A percentile compares a stretch with the other conserved stretches of the same genome.
Conservation (phyloP, 2,888 invertebrate genomes). For the Caenorhabditis drosophilae region DNA sequence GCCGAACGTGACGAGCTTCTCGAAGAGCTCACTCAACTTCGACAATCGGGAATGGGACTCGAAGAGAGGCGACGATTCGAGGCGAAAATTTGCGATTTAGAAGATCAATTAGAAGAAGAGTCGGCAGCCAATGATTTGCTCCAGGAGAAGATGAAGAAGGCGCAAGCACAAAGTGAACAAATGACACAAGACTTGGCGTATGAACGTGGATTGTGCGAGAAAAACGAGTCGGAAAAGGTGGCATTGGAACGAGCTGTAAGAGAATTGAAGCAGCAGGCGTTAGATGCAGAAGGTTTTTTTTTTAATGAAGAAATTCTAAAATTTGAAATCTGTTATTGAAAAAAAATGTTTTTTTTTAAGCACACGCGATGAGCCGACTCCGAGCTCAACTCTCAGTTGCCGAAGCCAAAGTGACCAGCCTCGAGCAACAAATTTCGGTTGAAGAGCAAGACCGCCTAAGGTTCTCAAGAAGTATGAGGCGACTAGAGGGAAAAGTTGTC, state of each 20-base stretch:
- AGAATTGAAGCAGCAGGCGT: constrained; percentile 34
- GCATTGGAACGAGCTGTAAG: constrained; percentile 78
- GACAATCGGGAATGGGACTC: constrained; percentile 22
- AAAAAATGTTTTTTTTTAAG: constrained; percentile 23
- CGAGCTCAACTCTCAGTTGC: constrained; percentile 32
- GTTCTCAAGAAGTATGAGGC: constrained; percentile 15
- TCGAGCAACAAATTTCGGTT: constrained; percentile 25
- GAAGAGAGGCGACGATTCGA: constrained; percentile 89
- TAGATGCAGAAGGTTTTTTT: constrained; percentile 38
- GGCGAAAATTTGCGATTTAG: constrained; percentile 87
- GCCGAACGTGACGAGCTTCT: constrained; percentile 39
- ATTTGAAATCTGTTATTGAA: no score
- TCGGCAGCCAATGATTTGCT: constrained; percentile 87
- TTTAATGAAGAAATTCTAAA: no score
- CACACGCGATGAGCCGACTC: constrained; percentile 17
- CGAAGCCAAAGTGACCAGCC: constrained; percentile 21
- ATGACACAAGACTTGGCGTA: constrained; percentile 53
- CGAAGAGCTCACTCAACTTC: constrained; percentile 29
- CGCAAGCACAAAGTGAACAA: constrained; percentile 73
- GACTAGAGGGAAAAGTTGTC: constrained; percentile 28
- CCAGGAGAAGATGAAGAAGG: constrained; percentile 83
- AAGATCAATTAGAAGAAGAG: constrained; percentile 95
- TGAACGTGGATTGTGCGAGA: constrained; percentile 77
- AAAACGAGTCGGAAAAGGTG: constrained; percentile 75
- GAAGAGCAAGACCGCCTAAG: constrained; percentile 32